phyloP scores from a whole-genome alignment of 2,888 invertebrate species.

The Antheraea assamensis region DNA sequence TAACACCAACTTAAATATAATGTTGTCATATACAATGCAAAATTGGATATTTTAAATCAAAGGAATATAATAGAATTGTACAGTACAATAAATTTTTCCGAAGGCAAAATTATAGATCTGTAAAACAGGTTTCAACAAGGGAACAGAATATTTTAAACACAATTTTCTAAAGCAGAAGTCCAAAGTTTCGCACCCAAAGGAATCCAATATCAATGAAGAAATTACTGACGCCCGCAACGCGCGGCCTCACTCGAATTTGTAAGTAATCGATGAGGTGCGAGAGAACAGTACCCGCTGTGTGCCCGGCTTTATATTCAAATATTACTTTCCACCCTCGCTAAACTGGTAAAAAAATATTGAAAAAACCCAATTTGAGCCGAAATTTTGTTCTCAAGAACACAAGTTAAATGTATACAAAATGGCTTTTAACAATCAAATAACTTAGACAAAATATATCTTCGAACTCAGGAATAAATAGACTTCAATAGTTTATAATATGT shows the following conservation, averaged over 20 bases:
- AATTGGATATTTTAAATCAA: too few relatives aligned
- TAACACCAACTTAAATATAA: too few relatives aligned
- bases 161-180: slow-evolving; percentile 15
- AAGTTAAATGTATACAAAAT: slow-evolving; percentile 3
- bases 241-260: slow-evolving; percentile 36
- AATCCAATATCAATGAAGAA: slow-evolving; percentile 42
- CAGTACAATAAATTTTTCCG: neutral
- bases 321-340: slow-evolving; percentile 24
- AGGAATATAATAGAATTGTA: neutral
- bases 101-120: neutral
- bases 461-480: neutral
- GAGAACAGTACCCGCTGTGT: slow-evolving; percentile 31
- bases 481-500: neutral
- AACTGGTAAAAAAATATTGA: slow-evolving; percentile 28
- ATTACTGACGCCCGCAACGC: slow-evolving; percentile 37
- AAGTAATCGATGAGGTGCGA: slow-evolving; percentile 51
- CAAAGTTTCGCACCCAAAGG: slow-evolving; percentile 15
- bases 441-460: neutral
- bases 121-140: neutral
- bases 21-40: too few relatives aligned
- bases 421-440: neutral
- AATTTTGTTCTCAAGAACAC: slow-evolving; percentile 16
- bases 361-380: slow-evolving; percentile 29
- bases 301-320: slow-evolving; percentile 39
- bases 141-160: slow-evolving; percentile 10